Evolutionary conservation across 2,888 invertebrate genomes (phyloP), one percentile per base, ranked within the genome.

Genomic region (Lordiphosa andalusiaca): DNA sequence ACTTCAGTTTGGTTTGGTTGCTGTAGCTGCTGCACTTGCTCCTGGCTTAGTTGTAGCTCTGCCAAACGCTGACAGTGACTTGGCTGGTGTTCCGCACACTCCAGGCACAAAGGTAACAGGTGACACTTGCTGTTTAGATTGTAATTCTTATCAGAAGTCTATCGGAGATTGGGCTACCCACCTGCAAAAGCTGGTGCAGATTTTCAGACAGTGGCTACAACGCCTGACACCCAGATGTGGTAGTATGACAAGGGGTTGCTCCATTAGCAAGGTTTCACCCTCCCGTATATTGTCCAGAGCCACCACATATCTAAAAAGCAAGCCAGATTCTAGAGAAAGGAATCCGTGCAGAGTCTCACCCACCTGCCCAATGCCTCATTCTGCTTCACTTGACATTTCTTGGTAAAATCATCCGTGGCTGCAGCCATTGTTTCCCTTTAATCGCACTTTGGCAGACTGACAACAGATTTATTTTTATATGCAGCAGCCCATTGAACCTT

Each of bases 241-340:
- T 5, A 92, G 90, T 51, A 93, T 75, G 2, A 92, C 86, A 13
- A 91, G 89, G 0, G 93, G 92, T 58, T 89, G 87, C 69, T 93
- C 93, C n/a, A 89, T 72, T 0, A 93, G 75, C 19, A 93, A 86
- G 5, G 89, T 90, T 73, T 93, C 93, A 1, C 93, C 92, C 0
- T 91, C 87, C 60, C 89, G 90, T 23, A 93, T 85, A 72, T 92
- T 90, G 58, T 87, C 87, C 0, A 90, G 88, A 10, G 93, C 92
- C 37, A 91, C 88, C 51, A 84, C 65, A 65, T 71, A 84, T 52
- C 69, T 80, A 36, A 0, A 16, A 9, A 19, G 5, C 4, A 36
- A 2, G 0, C 16, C 5, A 9, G 7, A 5, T 19, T 40, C 36
- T n/a, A n/a, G 9, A 6, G 10, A 13, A 6, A 6, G 0, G 9